Conservation (phyloP, 2,888 invertebrate genomes). For the Lacanobia wlatinum region DNA sequence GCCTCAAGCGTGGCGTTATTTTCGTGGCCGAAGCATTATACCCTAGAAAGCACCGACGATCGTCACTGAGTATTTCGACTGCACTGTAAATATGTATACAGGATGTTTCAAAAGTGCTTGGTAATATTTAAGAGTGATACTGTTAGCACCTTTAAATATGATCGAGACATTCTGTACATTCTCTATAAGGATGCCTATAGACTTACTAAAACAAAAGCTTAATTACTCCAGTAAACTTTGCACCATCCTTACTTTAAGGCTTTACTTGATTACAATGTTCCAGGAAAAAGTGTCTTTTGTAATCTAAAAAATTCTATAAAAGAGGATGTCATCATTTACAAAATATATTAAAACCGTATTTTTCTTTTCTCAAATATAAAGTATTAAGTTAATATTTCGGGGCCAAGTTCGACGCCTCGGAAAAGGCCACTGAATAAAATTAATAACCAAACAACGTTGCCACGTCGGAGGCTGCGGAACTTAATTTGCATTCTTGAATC, state of each 20-base stretch:
- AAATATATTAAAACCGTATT: constrained; percentile 58
- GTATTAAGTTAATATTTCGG: constrained; percentile 59
- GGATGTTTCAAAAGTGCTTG: too few species aligned
- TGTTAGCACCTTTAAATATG: too few species aligned
- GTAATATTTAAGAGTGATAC: too few species aligned
- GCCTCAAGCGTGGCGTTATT: too few species aligned
- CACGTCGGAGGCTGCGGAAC: constrained; percentile 61
- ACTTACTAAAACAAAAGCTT: neutral
- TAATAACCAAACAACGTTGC: constrained; percentile 74
- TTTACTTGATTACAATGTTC: constrained; percentile 12
- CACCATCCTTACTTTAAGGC: neutral
- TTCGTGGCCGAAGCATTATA: too few species aligned
- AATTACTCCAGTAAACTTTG: neutral
- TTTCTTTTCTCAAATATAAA: constrained; percentile 57
- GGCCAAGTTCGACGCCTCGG: constrained; percentile 60
- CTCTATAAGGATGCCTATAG: neutral
- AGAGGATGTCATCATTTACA: constrained; percentile 46
- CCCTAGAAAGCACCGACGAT: neutral
- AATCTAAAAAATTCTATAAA: constrained; percentile 17
- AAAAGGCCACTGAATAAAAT: constrained; percentile 72
- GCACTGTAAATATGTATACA: neutral
- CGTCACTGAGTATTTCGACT: neutral
- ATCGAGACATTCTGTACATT: too few species aligned
- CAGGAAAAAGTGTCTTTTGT: neutral
- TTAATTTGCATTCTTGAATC: constrained; percentile 79